A percentile compares a stretch with the other conserved stretches of the same genome.
Conservation (phyloP, 37 sponge, comb jelly and placozoan species). For the Hormiphora californensis region DNA sequence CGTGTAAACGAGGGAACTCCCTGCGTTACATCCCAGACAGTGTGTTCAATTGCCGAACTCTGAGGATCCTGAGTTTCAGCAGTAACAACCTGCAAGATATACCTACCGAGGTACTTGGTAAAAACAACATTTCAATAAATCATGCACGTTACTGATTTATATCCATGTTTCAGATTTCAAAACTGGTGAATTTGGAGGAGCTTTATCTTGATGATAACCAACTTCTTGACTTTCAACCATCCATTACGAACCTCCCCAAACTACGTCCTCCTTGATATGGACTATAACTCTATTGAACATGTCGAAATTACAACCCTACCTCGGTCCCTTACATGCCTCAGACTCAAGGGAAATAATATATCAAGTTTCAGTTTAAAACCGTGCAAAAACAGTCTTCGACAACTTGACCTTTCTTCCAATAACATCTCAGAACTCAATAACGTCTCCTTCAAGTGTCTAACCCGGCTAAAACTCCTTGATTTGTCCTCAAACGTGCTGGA, state of each 20-base stretch:
- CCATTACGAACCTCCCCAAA: not conserved
- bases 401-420: slow-evolving; percentile 33
- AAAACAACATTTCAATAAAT: not conserved
- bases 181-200: slow-evolving; percentile 34
- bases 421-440: not conserved
- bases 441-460: slow-evolving; percentile 10
- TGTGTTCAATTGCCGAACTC: not conserved
- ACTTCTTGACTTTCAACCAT: slow-evolving; percentile 10
- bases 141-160: not conserved
- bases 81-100: slow-evolving; percentile 28
- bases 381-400: not conserved
- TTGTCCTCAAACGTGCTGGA: slow-evolving; percentile 42
- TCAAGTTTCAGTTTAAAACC: not conserved
- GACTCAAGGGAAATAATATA: slow-evolving; percentile 46
- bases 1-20: slow-evolving; percentile 39
- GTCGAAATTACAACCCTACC: not conserved
- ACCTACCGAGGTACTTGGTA: not conserved
- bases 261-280: slow-evolving; percentile 24
- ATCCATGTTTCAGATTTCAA: slow-evolving; percentile 1
- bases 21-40: slow-evolving; percentile 4
- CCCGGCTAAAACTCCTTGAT: slow-evolving; percentile 3
- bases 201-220: slow-evolving; percentile 16
- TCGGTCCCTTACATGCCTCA: not conserved
- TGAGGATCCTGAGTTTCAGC: slow-evolving; percentile 30
- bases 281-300: slow-evolving; percentile 31